Evolutionary conservation across 1,140 invertebrate genomes (phyloP).

Genomic region (Drosophila triauraria): DNA sequence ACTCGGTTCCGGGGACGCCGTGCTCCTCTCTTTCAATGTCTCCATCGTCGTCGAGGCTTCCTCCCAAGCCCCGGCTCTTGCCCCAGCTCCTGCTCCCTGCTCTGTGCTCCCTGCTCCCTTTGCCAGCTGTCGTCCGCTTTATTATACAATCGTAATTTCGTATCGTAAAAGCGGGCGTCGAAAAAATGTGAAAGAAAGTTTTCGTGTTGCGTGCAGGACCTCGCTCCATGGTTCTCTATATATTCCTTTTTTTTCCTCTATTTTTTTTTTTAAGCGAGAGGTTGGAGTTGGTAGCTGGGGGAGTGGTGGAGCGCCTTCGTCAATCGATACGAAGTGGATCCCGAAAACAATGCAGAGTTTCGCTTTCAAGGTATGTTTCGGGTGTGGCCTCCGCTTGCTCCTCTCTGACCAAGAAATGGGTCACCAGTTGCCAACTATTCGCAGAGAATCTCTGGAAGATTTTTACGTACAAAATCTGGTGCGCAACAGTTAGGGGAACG

Average conservation of each 20-base stretch:
- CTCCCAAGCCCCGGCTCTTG: not conserved
- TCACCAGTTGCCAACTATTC: constrained; percentile 66
- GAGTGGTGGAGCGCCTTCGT: constrained; percentile 4
- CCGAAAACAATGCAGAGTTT: constrained; percentile 37
- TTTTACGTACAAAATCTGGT: not conserved
- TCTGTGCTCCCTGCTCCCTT: not conserved
- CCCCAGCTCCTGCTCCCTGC: not conserved
- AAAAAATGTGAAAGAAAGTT: constrained; percentile 80
- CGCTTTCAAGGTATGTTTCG: constrained; percentile 49
- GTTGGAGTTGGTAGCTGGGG: constrained; percentile 4
- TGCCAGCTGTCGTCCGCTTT: constrained; percentile 52
- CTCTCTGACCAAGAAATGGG: constrained; percentile 46
- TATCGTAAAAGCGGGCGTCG: constrained; percentile 78
- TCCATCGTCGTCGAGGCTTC: constrained; percentile 28
- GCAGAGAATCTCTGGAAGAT: no score
- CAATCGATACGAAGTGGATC: constrained; percentile 52
- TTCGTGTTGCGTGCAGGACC: constrained; percentile 79
- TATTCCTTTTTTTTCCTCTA: not conserved
- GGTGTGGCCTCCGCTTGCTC: constrained; percentile 30
- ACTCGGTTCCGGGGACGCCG: not conserved
- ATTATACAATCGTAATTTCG: constrained; percentile 83
- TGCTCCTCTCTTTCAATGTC: constrained; percentile 47
- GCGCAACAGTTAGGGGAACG: constrained; percentile 17
- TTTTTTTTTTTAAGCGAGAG: not conserved
- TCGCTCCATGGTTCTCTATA: constrained; percentile 28